phyloP scores from a whole-genome alignment of 1,140 invertebrate genomes.

The Aphidius ervi region DNA sequence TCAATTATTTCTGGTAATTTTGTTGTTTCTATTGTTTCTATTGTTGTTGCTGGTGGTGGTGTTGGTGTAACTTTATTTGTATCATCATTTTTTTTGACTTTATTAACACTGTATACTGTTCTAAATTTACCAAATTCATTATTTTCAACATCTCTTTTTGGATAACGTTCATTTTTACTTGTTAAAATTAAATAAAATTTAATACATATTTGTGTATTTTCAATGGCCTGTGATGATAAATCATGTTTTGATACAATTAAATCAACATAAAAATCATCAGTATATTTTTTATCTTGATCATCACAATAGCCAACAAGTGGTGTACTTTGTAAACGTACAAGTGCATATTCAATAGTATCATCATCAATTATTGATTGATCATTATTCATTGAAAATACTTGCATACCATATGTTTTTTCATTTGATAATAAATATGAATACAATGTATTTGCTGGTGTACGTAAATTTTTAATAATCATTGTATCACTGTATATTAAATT shows the following conservation, averaged over 20 bases:
- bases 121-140: constrained; percentile 63
- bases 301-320: constrained; percentile 61
- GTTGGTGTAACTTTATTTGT: constrained; percentile 8
- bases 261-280: constrained; percentile 68
- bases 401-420: constrained; percentile 68
- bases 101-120: constrained; percentile 55
- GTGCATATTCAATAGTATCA: constrained; percentile 57
- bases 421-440: constrained; percentile 72
- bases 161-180: constrained; percentile 66
- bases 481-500: constrained; percentile 70
- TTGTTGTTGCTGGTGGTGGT: too few relatives aligned
- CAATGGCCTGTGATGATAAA: constrained; percentile 35
- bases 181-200: constrained; percentile 75
- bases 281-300: constrained; percentile 60
- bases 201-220: constrained; percentile 56
- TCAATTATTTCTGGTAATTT: too few relatives aligned
- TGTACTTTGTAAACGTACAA: constrained; percentile 60
- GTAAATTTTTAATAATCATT: constrained; percentile 59
- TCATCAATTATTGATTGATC: neutral
- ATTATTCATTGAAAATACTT: constrained; percentile 23
- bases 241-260: constrained; percentile 63
- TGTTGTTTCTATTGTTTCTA: too few relatives aligned
- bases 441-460: constrained; percentile 63
- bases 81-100: constrained; percentile 36
- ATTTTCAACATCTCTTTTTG: constrained; percentile 62